Conservation (phyloP, 2,113 vertebrate species). For the Trematocara stigmaticum region DNA sequence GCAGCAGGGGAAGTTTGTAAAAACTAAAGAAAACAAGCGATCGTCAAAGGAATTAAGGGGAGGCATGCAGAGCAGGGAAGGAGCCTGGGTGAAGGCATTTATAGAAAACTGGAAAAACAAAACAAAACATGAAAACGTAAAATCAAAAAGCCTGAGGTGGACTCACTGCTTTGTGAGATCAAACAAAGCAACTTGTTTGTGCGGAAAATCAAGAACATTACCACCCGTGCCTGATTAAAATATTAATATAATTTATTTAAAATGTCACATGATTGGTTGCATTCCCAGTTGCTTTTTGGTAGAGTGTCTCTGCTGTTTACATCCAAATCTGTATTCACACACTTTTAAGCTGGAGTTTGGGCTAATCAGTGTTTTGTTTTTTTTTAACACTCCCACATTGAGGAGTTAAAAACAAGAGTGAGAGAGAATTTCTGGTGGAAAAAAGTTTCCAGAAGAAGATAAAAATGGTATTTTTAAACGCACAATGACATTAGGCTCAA, state of each 20-base stretch:
- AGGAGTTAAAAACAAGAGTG: background rate
- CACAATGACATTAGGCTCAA: background rate
- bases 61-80: slow-evolving; percentile 9
- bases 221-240: slow-evolving; percentile 5
- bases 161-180: slow-evolving; percentile 12
- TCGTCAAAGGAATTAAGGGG: slow-evolving; percentile 26
- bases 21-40: slow-evolving; percentile 42
- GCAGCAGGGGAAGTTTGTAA: slow-evolving; percentile 20
- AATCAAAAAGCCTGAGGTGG: slow-evolving; percentile 19
- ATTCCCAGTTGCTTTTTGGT: background rate
- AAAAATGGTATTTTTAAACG: background rate
- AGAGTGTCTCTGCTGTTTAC: background rate
- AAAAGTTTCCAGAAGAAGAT: background rate
- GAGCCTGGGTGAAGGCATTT: slow-evolving; percentile 23
- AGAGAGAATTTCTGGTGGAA: background rate
- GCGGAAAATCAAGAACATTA: slow-evolving; percentile 21
- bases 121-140: background rate
- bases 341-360: background rate
- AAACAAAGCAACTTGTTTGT: slow-evolving; percentile 42
- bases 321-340: background rate
- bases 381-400: background rate
- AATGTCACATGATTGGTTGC: slow-evolving; percentile 9
- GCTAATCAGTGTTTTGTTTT: background rate
- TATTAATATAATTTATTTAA: slow-evolving; percentile 35
- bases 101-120: background rate